Evolutionary conservation across 2,888 invertebrate species (phyloP), one percentile per base, ranked within the genome.

Genomic region (Drosophila neonasuta): DNA sequence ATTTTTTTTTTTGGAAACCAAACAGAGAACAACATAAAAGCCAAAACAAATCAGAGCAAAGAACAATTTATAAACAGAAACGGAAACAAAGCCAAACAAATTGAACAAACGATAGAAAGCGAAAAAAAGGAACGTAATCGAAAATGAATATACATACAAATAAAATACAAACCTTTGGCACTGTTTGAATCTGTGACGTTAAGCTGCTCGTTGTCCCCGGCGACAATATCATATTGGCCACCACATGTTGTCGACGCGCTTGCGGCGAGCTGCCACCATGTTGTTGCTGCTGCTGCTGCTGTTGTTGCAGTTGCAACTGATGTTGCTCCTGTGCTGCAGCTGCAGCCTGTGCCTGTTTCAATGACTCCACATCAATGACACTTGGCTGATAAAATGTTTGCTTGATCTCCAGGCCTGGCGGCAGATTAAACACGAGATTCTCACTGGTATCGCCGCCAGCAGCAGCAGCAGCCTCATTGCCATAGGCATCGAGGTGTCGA

Each of bases 181-280:
- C 89, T 82, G 89, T 88, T 89, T 90, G 90, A 90, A 90, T 90
- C 90, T 90, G 90, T 90, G 90, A 90, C 90, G 90, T 81, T 85
- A 88, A 82, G 83, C 64, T 71, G 77, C 66, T 72, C 71, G 80
- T 51, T 42, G 87, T 81, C 52, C 69, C 75, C 55, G 92, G 78
- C 88, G 90, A 89, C 86, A 90, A 77, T 63, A 90, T 77, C 90
- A 90, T 90, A 74, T 89, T 89, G 61, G 89, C 90, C 71, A 89
- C 90, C 82, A 89, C 86, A 74, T 89, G 90, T 58, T 89, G 90
- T 8, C 89, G 87, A 17, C 86, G 74, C 20, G 59, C 60, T 60
- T 74, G 80, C 24, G 74, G 59, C 71, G 61, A 55, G 51, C 46
- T 46, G 55, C 61, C 70, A 70, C 45, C 65, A 39, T 73, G 36